Base-by-base conservation (phyloP, 2,888 invertebrate species). In the Shargacucullia verbasci region DNA sequence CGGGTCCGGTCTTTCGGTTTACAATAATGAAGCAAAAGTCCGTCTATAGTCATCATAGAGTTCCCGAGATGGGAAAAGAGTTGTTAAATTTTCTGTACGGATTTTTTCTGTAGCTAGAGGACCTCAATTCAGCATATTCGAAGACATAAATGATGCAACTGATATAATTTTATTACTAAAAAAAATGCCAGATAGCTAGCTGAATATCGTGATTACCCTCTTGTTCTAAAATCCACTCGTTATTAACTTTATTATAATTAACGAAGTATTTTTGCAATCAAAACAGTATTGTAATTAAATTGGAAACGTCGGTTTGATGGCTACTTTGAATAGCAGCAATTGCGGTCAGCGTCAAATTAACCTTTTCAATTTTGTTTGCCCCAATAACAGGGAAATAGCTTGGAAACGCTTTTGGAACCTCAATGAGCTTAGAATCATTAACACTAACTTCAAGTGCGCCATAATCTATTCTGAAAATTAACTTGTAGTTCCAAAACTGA, bases 351-450 rank as follows among this genome's bases (percentile, higher is more conserved):
- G 3, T n/a, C 25, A 44, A n/a, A 40, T 15, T 8, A 8, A 1
- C 1, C 39, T 0, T n/a, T 58, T 41, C 31, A 45, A n/a, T 31
- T 44, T 15, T 13, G 8, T 1, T 14, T 40, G 10, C 3, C 4
- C 33, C 10, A 10, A 29, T 7, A 41, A 14, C 1, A 34, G 29
- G 5, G 0, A 15, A 10, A 6, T 14, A 29, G 7, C 12, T 8
- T 5, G 7, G 10, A 33, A 37, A 46, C 10, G 35, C 15, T 9
- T 48, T 63, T 9, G 44, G 9, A 48, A 56, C 31, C 20, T 33
- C 27, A 45, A 9, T 33, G 34, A 58, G 43, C 47, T 25, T 48
- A 44, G 40, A 45, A n/a, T 35, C n/a, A 15, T 31, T 3, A 20
- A 20, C 20, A 46, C 25, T n/a, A n/a, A n/a, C n/a, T n/a, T n/a